Base-by-base conservation (phyloP, 2,888 invertebrate species). In the Mechanitis messenoides region DNA sequence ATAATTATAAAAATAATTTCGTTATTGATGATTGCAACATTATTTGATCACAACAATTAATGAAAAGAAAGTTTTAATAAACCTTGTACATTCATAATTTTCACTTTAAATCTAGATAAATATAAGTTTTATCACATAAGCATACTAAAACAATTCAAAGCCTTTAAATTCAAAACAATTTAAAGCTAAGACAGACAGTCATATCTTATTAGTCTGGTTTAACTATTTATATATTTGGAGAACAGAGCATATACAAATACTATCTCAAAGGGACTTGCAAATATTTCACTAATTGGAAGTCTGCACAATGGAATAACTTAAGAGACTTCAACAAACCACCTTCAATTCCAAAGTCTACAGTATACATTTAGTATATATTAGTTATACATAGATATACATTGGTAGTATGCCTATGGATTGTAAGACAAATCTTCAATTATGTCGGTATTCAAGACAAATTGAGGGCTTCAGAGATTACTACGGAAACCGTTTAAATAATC, bases 371-470 rank as follows among this genome's bases (percentile, higher is more conserved):
- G 20, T 50, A 50, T 50, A 50, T 28, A 50, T 50, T 31, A 31
- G 31, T 50, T 31, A 50, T 50, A 31, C 31, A 31, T 3, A 31
- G 20, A 20, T 20, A 20, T 20, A 20, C 20, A 20, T 20, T n/a
- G 12, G 31, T 42, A 42, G 9, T 42, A 42, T 42, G 9, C 42
- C 9, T 1, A 50, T 50, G 50, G 50, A 50, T 50, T 50, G 50
- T 31, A 50, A 50, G 50, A 31, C 53, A 62, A 65, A 56, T 62
- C 65, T 47, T 60, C 63, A 62, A 65, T 65, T 60, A 62, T 58
- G 60, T 56, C 57, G 50, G 60, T 56, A 58, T 58, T 62, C 58
- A 56, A 62, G 60, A 59, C 56, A 60, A 60, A 65, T 65, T 58
- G 60, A 35, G 60, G 55, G 62, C 60, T 59, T 62, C 56, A 45